These are phyloP conservation scores for Meloidogyne floridensis DNA, from an alignment of 1,140 invertebrate species.

Conservation along the genomic window DNA sequence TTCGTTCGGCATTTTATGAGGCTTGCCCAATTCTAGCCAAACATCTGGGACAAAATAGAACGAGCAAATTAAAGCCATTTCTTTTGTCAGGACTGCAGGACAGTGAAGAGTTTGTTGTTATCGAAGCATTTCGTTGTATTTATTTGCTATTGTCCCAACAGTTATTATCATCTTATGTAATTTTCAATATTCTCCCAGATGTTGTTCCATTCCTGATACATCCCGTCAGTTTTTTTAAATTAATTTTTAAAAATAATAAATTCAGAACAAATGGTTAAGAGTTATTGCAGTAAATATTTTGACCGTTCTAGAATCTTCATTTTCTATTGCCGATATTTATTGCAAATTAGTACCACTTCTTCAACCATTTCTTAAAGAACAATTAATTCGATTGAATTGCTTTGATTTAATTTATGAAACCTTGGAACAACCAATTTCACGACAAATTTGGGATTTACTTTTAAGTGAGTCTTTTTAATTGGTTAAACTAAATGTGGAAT, in stretches of 20 bases:
- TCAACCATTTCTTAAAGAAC: slow-evolving; percentile 31
- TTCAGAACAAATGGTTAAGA: slow-evolving; percentile 54
- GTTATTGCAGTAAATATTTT: slow-evolving; percentile 48
- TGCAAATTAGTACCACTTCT: slow-evolving; percentile 47
- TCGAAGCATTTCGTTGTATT: slow-evolving; percentile 43
- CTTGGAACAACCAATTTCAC: slow-evolving; percentile 44
- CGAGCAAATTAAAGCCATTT: slow-evolving; percentile 45
- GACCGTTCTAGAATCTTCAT: slow-evolving; percentile 34
- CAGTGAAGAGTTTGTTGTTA: slow-evolving; percentile 49
- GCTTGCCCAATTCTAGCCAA: slow-evolving; percentile 44
- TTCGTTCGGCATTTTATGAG: slow-evolving; percentile 47
- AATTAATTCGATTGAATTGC: slow-evolving; percentile 46
- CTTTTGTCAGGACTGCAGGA: slow-evolving; percentile 53
- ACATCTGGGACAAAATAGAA: slow-evolving; percentile 39
- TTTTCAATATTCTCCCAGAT: slow-evolving; percentile 42
- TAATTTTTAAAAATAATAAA: background rate
- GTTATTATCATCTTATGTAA: slow-evolving; percentile 37
- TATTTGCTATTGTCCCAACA: slow-evolving; percentile 39
- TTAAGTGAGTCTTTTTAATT: slow-evolving; percentile 31
- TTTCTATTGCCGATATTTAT: slow-evolving; percentile 48
- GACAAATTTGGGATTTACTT: slow-evolving; percentile 47
- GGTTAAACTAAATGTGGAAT: background rate
- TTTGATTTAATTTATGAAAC: slow-evolving; percentile 36
- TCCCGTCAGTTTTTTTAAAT: slow-evolving; percentile 39
- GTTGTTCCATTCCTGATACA: slow-evolving; percentile 51